A percentile compares a stretch with the other conserved stretches of the same genome.
Evolutionary conservation across 2,113 vertebrate species (phyloP).

Genomic region (Merops nubicus): DNA sequence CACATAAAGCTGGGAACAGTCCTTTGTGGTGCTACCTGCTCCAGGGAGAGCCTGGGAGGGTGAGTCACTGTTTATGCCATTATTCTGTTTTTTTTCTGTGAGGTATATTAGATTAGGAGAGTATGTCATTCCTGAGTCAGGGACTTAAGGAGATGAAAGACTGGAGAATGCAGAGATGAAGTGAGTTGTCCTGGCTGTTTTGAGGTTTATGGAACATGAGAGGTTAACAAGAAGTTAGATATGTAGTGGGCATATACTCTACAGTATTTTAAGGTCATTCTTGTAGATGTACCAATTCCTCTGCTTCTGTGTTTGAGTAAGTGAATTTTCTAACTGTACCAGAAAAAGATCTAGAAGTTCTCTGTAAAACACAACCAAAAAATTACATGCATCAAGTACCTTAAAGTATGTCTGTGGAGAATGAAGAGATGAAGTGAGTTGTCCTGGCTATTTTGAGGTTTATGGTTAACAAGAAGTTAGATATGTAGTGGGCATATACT

Average conservation of each 20-base stretch:
- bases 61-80: background rate
- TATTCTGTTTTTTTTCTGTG: background rate
- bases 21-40: rapidly evolving
- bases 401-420: too few species aligned
- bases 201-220: background rate
- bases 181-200: background rate
- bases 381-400: rapidly evolving
- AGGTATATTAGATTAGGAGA: background rate
- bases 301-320: background rate
- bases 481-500: rapidly evolving
- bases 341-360: background rate
- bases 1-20: rapidly evolving
- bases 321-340: background rate
- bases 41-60: background rate
- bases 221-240: background rate
- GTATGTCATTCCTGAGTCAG: background rate
- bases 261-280: background rate
- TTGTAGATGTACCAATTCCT: background rate
- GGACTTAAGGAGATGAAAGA: background rate
- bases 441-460: background rate
- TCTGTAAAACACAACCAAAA: background rate
- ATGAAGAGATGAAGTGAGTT: background rate
- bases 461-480: background rate
- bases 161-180: background rate
- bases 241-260: rapidly evolving